Base-by-base conservation (phyloP, 37 sponge, comb jelly and placozoan genomes). In the Cliona cf. orientalis region DNA sequence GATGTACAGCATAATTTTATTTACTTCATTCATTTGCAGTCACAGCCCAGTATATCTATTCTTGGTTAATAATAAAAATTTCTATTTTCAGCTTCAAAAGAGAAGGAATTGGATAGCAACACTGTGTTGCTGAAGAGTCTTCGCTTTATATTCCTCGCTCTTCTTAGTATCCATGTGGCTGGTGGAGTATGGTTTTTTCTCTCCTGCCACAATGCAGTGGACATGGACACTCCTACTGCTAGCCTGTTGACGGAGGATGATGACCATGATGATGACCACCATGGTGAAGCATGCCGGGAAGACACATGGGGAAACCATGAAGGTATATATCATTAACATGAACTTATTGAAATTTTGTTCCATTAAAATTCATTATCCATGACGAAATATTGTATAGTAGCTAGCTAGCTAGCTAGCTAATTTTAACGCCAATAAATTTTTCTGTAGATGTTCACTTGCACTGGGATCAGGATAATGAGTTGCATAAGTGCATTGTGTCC, bases 111-210 rank as follows among this genome's bases (percentile, higher is more conserved):
- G 38, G 84, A 68, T 22, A 83, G 66, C 11, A 78, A 79, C 67
- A 89, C 90, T 35, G 37, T 12, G 26, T 61, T 89, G 22, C 53
- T 78, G 36, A 72, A 73, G 58, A 72, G 65, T 26, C 49, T 89
- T 29, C 77, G 78, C 29, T 84, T 73, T 56, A 72, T 29, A 23
- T 75, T 61, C 33, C 56, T 85, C 23, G 76, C 71, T 2, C n/a
- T 37, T 5, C 25, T 80, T 60, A 80, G 86, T 28, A 62, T 85
- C 12, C 91, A 90, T 61, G 33, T 80, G 43, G 60, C 74, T 41
- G 75, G 86, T 19, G 70, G 86, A 26, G 21, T 80, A 3, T 90
- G 91, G 91, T 90, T 57, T 45, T 56, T 65, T 7, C 21, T 90
- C 22, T 69, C 86, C 53, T 90, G 91, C 58, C 23, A 69, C 66